phyloP scores from a whole-genome alignment of 2,113 vertebrate genomes.

The Columba livia region DNA sequence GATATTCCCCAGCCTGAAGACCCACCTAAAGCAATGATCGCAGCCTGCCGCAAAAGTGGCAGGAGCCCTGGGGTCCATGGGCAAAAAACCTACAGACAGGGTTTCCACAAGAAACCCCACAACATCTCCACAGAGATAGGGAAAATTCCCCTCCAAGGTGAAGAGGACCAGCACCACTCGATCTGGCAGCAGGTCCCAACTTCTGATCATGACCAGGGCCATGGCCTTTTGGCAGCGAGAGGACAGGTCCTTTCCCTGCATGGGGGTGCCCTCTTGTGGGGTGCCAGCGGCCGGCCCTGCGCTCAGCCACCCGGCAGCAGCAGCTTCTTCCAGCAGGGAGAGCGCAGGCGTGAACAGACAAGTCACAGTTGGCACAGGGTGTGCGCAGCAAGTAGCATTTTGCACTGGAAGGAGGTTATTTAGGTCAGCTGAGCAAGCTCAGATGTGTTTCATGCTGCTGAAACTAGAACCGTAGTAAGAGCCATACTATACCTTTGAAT shows the following conservation, averaged over 20 bases:
- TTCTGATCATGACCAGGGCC: neutral
- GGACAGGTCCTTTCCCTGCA: neutral
- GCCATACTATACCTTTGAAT: neutral
- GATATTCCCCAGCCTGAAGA: neutral
- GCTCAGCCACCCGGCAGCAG: neutral
- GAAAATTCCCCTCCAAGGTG: neutral
- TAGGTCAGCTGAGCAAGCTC: conserved; percentile 19
- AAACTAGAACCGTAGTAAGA: neutral
- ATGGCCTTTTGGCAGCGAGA: neutral
- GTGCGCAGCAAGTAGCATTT: neutral
- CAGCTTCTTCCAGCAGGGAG: neutral
- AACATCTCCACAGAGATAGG: fast-evolving
- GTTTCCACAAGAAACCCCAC: neutral
- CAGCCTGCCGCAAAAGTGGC: neutral
- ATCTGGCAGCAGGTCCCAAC: neutral
- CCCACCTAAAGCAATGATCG: neutral
- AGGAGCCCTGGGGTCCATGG: neutral
- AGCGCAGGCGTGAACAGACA: neutral
- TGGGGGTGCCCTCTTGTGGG: conserved; percentile 54
- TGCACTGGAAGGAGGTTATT: neutral
- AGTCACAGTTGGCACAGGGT: neutral
- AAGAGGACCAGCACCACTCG: neutral
- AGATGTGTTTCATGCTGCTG: neutral
- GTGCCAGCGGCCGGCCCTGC: neutral
- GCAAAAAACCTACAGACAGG: neutral